Percentiles rank a stretch among this genome's conserved stretches.
These are phyloP conservation scores for Myotis yumanensis DNA, from an alignment of 2,113 vertebrate species.

Conservation along the genomic window DNA sequence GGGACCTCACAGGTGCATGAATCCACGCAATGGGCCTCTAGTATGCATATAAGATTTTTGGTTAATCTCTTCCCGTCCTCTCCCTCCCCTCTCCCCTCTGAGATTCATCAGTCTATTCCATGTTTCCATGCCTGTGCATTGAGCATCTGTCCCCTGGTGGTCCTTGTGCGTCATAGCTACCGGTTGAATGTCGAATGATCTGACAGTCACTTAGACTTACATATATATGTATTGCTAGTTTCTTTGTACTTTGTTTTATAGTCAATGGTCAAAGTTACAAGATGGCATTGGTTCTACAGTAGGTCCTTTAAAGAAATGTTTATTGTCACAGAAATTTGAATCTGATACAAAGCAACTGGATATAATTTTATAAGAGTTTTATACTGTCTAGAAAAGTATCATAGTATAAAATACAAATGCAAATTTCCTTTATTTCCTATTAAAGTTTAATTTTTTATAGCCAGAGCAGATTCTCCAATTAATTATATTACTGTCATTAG, in stretches of 20 bases:
- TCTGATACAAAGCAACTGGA: conserved; percentile 21
- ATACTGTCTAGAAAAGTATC: conserved; percentile 33
- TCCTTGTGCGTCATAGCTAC: too few species aligned
- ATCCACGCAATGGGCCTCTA: too few species aligned
- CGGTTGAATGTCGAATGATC: too few species aligned
- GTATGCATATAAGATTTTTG: too few species aligned
- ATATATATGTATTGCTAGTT: not conserved
- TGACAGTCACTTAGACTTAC: too few species aligned
- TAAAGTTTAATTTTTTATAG: conserved; percentile 53
- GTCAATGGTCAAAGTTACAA: not conserved
- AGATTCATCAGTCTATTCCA: too few species aligned
- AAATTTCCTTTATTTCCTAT: conserved; percentile 50
- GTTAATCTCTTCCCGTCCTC: too few species aligned
- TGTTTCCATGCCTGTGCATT: too few species aligned
- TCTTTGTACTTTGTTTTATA: not conserved
- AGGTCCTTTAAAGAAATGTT: not conserved
- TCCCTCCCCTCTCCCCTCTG: too few species aligned
- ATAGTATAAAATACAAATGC: conserved; percentile 47
- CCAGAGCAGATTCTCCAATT: conserved; percentile 46
- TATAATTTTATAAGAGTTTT: conserved; percentile 34
- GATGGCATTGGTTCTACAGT: not conserved
- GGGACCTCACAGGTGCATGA: too few species aligned
- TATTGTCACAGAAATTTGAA: conserved; percentile 27
- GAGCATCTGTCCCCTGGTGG: too few species aligned
- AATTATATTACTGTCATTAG: conserved; percentile 57